Conservation (phyloP, 2,888 invertebrate species). For the Eupithecia exiguata region DNA sequence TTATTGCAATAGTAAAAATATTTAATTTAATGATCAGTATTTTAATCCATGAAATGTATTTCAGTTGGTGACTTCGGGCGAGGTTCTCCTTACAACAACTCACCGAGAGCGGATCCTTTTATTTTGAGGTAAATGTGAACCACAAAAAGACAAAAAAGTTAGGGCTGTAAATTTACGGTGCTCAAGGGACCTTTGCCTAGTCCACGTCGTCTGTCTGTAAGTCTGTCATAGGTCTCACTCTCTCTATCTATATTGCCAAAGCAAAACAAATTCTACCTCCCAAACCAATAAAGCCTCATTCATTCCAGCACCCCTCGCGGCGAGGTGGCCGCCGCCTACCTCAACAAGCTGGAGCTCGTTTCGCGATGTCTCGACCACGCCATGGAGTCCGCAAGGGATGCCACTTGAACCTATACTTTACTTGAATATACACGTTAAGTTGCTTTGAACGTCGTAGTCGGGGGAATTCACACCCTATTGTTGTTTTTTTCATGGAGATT, state of each 20-base stretch:
- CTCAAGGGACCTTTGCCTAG: too few relatives aligned
- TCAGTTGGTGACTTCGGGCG: conserved; percentile 60
- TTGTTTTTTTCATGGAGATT: neutral
- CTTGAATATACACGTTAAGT: conserved; percentile 11
- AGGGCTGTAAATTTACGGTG: neutral
- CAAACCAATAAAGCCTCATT: neutral
- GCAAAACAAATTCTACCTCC: neutral
- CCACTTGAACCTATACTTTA: conserved; percentile 56
- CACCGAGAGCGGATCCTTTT: conserved; percentile 67
- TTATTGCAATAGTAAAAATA: neutral
- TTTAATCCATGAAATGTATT: conserved; percentile 1
- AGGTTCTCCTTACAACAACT: conserved; percentile 58
- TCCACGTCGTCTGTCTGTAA: too few relatives aligned
- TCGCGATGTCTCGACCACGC: conserved; percentile 63
- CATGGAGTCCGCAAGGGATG: conserved; percentile 58
- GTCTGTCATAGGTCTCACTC: neutral
- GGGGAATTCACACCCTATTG: neutral
- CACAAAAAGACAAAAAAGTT: neutral
- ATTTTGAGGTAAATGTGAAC: conserved; percentile 57
- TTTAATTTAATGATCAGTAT: neutral
- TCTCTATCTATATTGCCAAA: too few relatives aligned
- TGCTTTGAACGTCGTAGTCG: neutral
- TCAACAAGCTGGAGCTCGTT: conserved; percentile 65
- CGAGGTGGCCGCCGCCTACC: conserved; percentile 61
- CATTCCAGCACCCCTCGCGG: conserved; percentile 63